Percentiles rank a stretch among this genome's conserved stretches.
Conservation (phyloP, 2,113 vertebrate species). For the Hemiprocne comata region DNA sequence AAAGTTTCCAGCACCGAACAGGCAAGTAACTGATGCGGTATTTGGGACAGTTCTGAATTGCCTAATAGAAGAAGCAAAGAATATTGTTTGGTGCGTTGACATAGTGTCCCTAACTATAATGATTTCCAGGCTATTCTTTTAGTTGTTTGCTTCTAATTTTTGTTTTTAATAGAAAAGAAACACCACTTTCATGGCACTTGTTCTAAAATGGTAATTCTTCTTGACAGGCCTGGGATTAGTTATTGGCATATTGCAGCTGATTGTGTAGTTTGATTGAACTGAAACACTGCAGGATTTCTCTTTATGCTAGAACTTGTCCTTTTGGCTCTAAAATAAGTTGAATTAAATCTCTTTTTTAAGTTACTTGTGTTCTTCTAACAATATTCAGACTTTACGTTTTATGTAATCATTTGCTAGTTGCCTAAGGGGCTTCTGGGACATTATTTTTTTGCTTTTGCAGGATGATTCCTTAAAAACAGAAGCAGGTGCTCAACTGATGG, state of each 20-base stretch:
- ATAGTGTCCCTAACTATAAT: not conserved
- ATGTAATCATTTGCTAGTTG: not conserved
- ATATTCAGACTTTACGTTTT: not conserved
- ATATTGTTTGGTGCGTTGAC: rapidly evolving
- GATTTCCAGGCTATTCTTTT: not conserved
- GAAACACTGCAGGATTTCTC: not conserved
- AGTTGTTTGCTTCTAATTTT: not conserved
- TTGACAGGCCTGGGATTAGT: not conserved
- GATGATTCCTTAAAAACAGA: slow-evolving; percentile 56
- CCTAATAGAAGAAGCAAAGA: not conserved
- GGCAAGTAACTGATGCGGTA: slow-evolving; percentile 73
- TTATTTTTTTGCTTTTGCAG: slow-evolving; percentile 7
- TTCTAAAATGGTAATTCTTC: not conserved
- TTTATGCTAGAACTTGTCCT: not conserved
- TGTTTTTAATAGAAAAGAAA: not conserved
- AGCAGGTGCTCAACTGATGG: not conserved
- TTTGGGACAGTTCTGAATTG: not conserved
- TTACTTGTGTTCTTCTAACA: not conserved
- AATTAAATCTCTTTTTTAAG: not conserved
- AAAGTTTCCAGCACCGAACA: slow-evolving; percentile 69
- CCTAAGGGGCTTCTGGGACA: not conserved
- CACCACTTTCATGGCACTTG: not conserved
- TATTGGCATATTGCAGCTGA: not conserved
- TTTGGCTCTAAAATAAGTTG: not conserved
- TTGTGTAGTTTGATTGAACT: not conserved